A percentile compares a stretch with the other conserved stretches of the same genome.
These are phyloP conservation scores for Bedellia somnulentella DNA, from an alignment of 2,888 invertebrate species.

Conservation along the genomic window DNA sequence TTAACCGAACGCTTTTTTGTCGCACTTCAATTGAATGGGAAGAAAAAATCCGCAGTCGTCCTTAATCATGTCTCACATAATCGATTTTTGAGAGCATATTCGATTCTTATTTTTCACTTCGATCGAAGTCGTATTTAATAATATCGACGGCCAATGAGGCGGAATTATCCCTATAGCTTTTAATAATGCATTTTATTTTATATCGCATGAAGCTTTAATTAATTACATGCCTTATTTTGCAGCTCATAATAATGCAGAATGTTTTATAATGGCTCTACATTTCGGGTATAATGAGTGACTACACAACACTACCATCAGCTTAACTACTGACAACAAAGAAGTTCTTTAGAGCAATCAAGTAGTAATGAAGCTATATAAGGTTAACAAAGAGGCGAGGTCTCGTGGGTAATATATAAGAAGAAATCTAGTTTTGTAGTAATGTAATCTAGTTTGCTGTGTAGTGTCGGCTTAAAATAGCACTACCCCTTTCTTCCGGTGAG, in stretches of 20 bases:
- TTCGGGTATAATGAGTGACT: too few relatives aligned
- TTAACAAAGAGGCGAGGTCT: not conserved
- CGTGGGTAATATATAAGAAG: too few relatives aligned
- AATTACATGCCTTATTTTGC: slow-evolving; percentile 4
- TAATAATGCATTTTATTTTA: slow-evolving; percentile 13
- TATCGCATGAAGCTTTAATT: slow-evolving; percentile 6
- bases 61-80: slow-evolving; percentile 49
- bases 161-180: slow-evolving; percentile 35
- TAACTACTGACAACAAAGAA: too few relatives aligned
- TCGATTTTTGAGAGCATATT: slow-evolving; percentile 43
- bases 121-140: slow-evolving; percentile 29
- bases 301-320: too few relatives aligned
- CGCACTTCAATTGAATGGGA: slow-evolving; percentile 12
- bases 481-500: too few relatives aligned
- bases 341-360: too few relatives aligned
- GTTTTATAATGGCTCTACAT: too few relatives aligned
- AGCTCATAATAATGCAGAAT: slow-evolving; percentile 1
- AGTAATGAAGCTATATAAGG: slow-evolving; percentile 1
- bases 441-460: too few relatives aligned
- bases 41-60: slow-evolving; percentile 21
- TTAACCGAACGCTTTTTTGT: slow-evolving; percentile 21
- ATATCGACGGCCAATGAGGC: slow-evolving; percentile 29
- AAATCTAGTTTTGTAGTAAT: too few relatives aligned
- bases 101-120: slow-evolving; percentile 36
- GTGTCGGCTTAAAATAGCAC: too few relatives aligned